Percentiles rank a stretch among this genome's conserved stretches.
phyloP scores from a whole-genome alignment of 2,888 invertebrate genomes.

The Ferrisia virgata region DNA sequence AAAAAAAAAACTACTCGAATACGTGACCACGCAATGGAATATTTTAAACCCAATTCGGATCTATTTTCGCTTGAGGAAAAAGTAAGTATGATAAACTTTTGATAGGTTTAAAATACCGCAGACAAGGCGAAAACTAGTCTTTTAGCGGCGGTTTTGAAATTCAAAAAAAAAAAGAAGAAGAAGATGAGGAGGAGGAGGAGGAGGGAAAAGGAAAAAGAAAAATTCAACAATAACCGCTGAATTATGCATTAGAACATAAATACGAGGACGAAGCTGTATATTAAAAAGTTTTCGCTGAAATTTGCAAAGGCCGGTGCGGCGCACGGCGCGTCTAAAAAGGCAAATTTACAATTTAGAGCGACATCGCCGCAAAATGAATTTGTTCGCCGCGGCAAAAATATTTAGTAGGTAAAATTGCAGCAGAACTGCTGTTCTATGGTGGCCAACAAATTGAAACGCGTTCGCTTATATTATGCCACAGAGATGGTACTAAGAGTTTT shows the following conservation, averaged over 20 bases:
- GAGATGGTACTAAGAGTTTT: neutral
- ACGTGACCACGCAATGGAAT: neutral
- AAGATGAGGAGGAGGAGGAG: too few species aligned
- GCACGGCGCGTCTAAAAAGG: neutral
- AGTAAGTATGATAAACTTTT: neutral
- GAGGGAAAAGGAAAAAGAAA: too few species aligned
- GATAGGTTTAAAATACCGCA: neutral
- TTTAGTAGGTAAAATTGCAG: neutral
- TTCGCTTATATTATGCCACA: neutral
- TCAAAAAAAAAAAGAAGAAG: neutral
- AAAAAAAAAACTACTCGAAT: neutral
- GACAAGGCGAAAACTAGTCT: neutral
- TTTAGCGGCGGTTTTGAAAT: neutral
- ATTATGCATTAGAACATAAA: neutral
- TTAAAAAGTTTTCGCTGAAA: neutral
- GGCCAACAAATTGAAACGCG: neutral
- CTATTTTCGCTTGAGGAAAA: neutral
- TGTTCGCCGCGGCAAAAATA: neutral
- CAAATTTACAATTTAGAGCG: constrained; percentile 20
- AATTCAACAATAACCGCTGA: constrained; percentile 4
- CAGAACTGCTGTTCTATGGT: neutral
- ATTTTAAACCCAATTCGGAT: neutral
- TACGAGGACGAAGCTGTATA: neutral
- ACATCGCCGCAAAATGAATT: neutral
- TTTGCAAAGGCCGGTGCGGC: neutral